A percentile compares a stretch with the other conserved stretches of the same genome.
Conservation (phyloP, 2,797 vertebrate species). For the Pangasius sanitwongsei region DNA sequence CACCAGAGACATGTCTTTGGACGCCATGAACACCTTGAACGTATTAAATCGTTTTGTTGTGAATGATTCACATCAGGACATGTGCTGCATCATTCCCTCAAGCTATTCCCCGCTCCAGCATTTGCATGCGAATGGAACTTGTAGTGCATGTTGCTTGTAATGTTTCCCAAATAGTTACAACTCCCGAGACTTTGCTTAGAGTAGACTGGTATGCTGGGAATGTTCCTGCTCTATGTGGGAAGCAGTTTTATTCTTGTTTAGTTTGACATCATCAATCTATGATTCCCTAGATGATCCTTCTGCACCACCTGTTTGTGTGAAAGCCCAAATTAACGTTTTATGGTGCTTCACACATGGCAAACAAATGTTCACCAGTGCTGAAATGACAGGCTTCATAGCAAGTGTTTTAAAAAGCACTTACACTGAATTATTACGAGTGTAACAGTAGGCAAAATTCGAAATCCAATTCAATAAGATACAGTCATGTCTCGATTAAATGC, state of each 20-base stretch:
- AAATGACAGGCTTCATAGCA: neutral
- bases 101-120: neutral
- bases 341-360: slow-evolving; percentile 63
- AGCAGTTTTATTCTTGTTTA: slow-evolving; percentile 62
- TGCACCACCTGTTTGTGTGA: slow-evolving; percentile 61
- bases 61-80: slow-evolving; percentile 12
- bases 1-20: slow-evolving; percentile 12
- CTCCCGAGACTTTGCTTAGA: neutral
- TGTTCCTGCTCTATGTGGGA: slow-evolving; percentile 39
- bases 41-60: slow-evolving; percentile 17
- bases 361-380: slow-evolving; percentile 64
- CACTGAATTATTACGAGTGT: neutral
- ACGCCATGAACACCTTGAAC: neutral
- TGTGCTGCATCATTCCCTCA: slow-evolving; percentile 11
- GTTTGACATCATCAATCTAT: slow-evolving; percentile 61
- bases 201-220: neutral
- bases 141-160: neutral
- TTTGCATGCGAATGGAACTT: neutral
- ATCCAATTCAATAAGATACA: neutral
- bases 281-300: slow-evolving; percentile 52
- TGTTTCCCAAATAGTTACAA: neutral
- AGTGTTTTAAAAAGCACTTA: neutral
- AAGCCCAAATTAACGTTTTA: slow-evolving; percentile 54
- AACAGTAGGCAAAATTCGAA: neutral
- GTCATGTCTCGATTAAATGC: neutral